These are phyloP conservation scores for Ephialtes manifestator DNA, from an alignment of 2,888 invertebrate genomes.

Conservation along the genomic window DNA sequence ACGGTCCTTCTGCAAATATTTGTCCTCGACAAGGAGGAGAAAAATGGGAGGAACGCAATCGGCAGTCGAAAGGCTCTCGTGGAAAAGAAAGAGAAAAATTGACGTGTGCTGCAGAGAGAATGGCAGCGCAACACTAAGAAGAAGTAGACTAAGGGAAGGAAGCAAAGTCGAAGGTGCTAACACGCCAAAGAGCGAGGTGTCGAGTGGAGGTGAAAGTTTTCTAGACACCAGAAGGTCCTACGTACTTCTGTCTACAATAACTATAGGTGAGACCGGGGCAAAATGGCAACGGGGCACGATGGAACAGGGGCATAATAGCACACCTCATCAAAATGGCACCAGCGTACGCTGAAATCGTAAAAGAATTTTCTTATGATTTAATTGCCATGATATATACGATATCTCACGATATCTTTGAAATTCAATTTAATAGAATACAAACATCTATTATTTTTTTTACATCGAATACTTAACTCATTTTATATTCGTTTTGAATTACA, in stretches of 20 bases:
- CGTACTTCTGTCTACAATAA: slow-evolving; percentile 46
- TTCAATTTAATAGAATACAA: no score
- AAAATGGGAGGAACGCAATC: slow-evolving; percentile 25
- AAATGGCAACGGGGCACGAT: no score
- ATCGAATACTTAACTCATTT: no score
- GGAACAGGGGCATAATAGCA: no score
- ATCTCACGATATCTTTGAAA: no score
- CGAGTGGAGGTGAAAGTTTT: slow-evolving; percentile 53
- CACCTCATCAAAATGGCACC: no score
- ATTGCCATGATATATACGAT: no score
- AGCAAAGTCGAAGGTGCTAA: slow-evolving; percentile 40
- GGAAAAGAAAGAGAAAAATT: slow-evolving; percentile 45
- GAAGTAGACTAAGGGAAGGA: slow-evolving; percentile 35
- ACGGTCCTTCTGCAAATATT: slow-evolving; percentile 77
- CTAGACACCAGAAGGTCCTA: slow-evolving; percentile 43
- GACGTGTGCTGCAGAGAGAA: slow-evolving; percentile 53
- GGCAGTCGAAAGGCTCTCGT: slow-evolving; percentile 50
- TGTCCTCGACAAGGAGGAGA: slow-evolving; percentile 67
- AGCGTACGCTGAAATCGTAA: no score
- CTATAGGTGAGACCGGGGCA: no score
- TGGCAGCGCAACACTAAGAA: slow-evolving; percentile 30
- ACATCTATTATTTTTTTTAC: no score
- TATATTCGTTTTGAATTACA: no score
- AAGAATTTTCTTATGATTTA: no score
- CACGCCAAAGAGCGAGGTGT: slow-evolving; percentile 28